Conservation (phyloP, 2,888 invertebrate species). For the Drosophila subquinaria region DNA sequence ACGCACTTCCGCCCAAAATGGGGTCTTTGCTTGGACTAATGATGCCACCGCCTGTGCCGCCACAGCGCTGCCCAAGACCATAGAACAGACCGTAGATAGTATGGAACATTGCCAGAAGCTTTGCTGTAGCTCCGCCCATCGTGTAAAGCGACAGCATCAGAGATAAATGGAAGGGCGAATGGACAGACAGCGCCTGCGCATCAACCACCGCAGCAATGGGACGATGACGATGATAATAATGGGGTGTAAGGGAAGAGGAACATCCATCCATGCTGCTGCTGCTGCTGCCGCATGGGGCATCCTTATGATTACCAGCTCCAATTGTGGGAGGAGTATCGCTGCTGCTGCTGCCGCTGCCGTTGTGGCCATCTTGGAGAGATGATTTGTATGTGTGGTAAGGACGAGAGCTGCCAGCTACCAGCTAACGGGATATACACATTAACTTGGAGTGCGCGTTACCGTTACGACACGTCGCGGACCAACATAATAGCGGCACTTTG, state of each 20-base stretch:
- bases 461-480: constrained; percentile 79
- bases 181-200: constrained; percentile 73
- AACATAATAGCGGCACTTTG: constrained; percentile 74
- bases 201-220: constrained; percentile 48
- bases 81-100: constrained; percentile 28
- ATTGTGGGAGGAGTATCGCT: constrained; percentile 31
- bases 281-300: constrained; percentile 52
- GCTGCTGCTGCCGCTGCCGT: constrained; percentile 16
- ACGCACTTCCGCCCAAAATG: constrained; percentile 79
- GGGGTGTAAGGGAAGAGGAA: constrained; percentile 22
- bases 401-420: constrained; percentile 50
- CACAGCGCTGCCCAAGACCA: constrained; percentile 59
- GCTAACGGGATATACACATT: constrained; percentile 64
- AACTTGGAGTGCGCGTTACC: constrained; percentile 79
- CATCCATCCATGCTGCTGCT: neutral
- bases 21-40: constrained; percentile 78
- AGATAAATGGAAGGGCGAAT: constrained; percentile 56
- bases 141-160: constrained; percentile 52
- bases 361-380: constrained; percentile 63
- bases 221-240: neutral
- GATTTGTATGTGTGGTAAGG: constrained; percentile 55
- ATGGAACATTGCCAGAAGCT: constrained; percentile 19
- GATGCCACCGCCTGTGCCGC: constrained; percentile 60
- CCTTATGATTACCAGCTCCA: constrained; percentile 47
- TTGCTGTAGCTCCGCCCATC: constrained; percentile 64